Percentiles rank a stretch among this genome's conserved stretches.
Conservation (phyloP, 2,888 invertebrate genomes). For the Pyrocoelia pectoralis region DNA sequence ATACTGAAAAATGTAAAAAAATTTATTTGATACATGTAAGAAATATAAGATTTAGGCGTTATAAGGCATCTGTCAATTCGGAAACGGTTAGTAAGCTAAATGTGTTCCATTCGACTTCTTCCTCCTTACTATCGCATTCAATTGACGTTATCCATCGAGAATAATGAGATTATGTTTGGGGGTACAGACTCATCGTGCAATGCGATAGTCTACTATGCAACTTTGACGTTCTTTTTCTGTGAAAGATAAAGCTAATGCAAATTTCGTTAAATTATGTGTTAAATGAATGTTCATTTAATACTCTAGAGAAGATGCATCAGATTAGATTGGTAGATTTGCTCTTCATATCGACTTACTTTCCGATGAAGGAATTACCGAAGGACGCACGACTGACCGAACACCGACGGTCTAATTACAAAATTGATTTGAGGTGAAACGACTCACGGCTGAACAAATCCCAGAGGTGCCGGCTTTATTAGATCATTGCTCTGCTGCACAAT, state of each 20-base stretch:
- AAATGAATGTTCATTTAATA: conserved; percentile 15
- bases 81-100: conserved; percentile 20
- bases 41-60: too few relatives aligned
- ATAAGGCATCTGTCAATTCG: background rate
- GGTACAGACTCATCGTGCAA: conserved; percentile 11
- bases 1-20: too few relatives aligned
- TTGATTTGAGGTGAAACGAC: conserved; percentile 57
- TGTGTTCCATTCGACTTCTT: conserved; percentile 19
- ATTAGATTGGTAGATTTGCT: conserved; percentile 12
- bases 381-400: conserved; percentile 52
- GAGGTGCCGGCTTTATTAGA: conserved; percentile 55
- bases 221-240: background rate
- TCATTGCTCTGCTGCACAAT: conserved; percentile 56
- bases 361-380: conserved; percentile 51
- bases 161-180: conserved; percentile 21
- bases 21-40: too few relatives aligned
- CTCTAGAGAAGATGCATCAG: background rate
- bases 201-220: conserved; percentile 13
- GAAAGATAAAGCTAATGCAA: background rate
- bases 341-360: conserved; percentile 49
- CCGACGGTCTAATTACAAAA: conserved; percentile 54
- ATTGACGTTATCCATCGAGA: conserved; percentile 17
- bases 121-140: conserved; percentile 12
- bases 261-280: conserved; percentile 13
- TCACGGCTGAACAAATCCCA: conserved; percentile 53